Evolutionary conservation across 2,888 invertebrate genomes (phyloP), one percentile per base, ranked within the genome.

Genomic region (Drosophila mulleri): DNA sequence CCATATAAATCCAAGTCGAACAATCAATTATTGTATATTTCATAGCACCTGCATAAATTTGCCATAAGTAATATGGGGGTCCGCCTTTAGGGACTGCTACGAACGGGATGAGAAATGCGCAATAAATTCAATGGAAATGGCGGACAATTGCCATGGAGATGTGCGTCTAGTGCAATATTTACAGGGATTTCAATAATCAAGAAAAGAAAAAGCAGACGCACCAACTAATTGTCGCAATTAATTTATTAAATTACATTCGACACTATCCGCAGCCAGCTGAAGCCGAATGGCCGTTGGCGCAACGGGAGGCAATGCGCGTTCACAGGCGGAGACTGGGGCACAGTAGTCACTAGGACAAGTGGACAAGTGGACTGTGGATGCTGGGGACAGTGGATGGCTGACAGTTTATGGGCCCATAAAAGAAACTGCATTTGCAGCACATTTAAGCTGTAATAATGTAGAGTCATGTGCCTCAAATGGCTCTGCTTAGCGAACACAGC

Each of bases 171-270:
- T 53, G 63, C 52, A 71, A 73, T 85, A 82, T 78, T 88, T 75
- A 82, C 75, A 74, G 57, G 62, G 66, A 67, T 72, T 88, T 75
- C 81, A 79, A 81, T 86, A 72, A 29, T 8, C 29, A 1, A 29
- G 78, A 82, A 42, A 72, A 82, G 16, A 39, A 18, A 18, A 18
- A 85, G 67, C 77, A 85, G 80, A 73, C 74, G 73, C 69, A 61
- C 48, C 64, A 77, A 72, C 76, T 83, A 86, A 88, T 88, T 88
- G 88, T 65, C 60, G 82, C 71, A 80, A 86, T 88, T 86, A 80
- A 85, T 85, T 85, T 81, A 81, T 79, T 80, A 77, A 86, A 86
- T 81, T 81, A 76, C 81, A 76, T 63, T 84, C 71, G 75, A 75
- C 68, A 76, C 70, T 32, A 56, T 39, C 61, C 65, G 23, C 53